Base-by-base conservation (phyloP, 1,140 invertebrate genomes). In the Lithobius niger region DNA sequence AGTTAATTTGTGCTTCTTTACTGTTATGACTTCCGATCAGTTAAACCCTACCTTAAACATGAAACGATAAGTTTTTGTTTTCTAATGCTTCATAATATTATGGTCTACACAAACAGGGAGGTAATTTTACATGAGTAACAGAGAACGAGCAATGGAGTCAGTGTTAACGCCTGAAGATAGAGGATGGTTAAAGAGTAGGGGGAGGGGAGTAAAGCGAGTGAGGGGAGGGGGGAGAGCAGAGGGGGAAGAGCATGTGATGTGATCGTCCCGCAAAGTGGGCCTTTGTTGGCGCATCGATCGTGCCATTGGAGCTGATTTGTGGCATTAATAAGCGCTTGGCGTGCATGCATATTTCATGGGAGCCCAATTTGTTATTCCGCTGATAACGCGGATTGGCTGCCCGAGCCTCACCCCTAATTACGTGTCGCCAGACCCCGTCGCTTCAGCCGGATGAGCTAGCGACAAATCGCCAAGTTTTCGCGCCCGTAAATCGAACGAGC, bases 371-470 rank as follows among this genome's bases (percentile, higher is more conserved):
- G 44, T 47, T 47, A 47, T 47, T 47, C 44, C 22, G 44, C 44
- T 47, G 44, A 47, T 47, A 47, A 47, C 44, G 44, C 22, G 44
- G 44, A 47, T 47, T 47, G 44, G 44, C 44, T 47, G 44, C 44
- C 15, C 22, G 22, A n/a, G n/a, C n/a, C n/a, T n/a, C n/a, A n/a
- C 13, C 44, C 22, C 13, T 47, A 47, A 47, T 47, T 47, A 47
- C 44, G 44, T 47, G 44, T 47, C 44, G 44, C 44, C 13, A 47
- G 19, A 47, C 44, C 44, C 22, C 44, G 10, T 21, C 31, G 31
- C 31, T n/a, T 15, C 44, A 13, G 44, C 10, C 22, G 44, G 44
- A 47, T 13, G 44, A 6, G 31, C 44, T 21, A 22, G 19, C 44
- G 44, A 47, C 44, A 47, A 47, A 47, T 47, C 44, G 19, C 44